Percentiles rank a stretch among this genome's conserved stretches.
Evolutionary conservation across 2,113 vertebrate genomes (phyloP).

Genomic region (Shinisaurus crocodilurus): DNA sequence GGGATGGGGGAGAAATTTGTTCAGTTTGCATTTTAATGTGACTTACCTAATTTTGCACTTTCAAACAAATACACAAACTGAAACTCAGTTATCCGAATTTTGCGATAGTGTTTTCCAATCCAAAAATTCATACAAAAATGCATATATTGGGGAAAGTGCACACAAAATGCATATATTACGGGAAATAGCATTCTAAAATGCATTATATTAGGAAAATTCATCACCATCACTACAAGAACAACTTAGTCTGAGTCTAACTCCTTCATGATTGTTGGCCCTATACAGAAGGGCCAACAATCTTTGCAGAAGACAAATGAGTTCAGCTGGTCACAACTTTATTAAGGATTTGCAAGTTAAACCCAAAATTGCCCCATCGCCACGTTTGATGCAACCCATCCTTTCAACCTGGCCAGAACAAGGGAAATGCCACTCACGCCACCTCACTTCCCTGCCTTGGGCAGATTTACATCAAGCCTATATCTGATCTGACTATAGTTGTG

Average conservation of each 20-base stretch:
- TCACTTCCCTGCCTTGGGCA: not conserved
- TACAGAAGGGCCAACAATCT: no score
- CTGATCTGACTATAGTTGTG: not conserved
- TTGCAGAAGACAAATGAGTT: not conserved
- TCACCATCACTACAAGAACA: no score
- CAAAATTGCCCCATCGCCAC: not conserved
- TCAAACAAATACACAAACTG: not conserved
- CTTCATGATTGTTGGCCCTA: not conserved
- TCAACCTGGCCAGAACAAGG: not conserved
- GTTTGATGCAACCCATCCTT: not conserved
- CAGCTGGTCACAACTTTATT: not conserved
- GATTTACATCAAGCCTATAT: not conserved
- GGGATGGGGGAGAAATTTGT: no score
- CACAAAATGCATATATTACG: no score
- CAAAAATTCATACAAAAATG: no score
- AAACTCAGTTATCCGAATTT: no score
- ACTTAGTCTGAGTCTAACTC: not conserved
- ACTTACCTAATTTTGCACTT: not conserved
- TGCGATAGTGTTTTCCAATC: no score
- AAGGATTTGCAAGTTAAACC: not conserved
- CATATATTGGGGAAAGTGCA: no score
- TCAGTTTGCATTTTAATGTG: no score
- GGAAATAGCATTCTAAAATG: no score
- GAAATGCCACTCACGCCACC: not conserved
- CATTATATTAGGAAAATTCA: no score